Evolutionary conservation across 2,113 vertebrate species (phyloP).

Genomic region (Tapirus terrestris): DNA sequence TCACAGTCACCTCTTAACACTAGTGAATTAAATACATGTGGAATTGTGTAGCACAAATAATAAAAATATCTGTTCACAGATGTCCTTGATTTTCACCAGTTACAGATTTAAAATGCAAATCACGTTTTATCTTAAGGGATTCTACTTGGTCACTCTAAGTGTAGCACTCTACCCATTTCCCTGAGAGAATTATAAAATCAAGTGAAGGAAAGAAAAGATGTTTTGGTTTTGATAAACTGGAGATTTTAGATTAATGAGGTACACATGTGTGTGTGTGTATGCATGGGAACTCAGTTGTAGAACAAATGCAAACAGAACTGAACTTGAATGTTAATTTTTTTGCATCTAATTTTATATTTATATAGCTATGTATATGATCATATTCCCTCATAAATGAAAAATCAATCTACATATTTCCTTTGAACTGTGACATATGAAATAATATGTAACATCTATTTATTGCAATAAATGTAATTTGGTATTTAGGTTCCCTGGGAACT

Average conservation of each 20-base stretch:
- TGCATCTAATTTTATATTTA: slow-evolving; percentile 2
- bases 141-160: neutral
- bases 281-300: neutral
- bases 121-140: neutral
- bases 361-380: neutral
- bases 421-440: neutral
- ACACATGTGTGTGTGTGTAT: neutral
- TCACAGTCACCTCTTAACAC: neutral
- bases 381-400: neutral
- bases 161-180: neutral
- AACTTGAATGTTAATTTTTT: neutral
- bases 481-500: neutral
- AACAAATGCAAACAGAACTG: slow-evolving; percentile 8
- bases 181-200: slow-evolving; percentile 17
- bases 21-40: neutral
- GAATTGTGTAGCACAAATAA: neutral
- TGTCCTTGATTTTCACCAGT: neutral
- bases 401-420: neutral
- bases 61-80: neutral
- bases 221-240: neutral
- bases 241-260: neutral
- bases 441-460: neutral
- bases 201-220: neutral
- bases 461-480: neutral
- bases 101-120: slow-evolving; percentile 20